Percentiles rank a stretch among this genome's conserved stretches.
Evolutionary conservation across 2,888 invertebrate genomes (phyloP).

Genomic region (Anoncus sp.): DNA sequence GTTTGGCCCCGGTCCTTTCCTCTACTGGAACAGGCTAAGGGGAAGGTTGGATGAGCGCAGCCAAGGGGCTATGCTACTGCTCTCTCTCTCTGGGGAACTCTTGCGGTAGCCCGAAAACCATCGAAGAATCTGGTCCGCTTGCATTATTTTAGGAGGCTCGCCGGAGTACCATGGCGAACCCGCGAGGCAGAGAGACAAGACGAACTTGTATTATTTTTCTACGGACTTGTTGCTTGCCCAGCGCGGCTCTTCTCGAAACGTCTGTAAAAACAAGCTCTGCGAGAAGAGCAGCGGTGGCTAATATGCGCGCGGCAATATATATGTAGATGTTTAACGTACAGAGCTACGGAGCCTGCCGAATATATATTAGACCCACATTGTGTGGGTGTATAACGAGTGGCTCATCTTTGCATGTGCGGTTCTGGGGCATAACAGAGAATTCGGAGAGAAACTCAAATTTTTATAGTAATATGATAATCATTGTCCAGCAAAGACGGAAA

Average conservation of each 20-base stretch:
- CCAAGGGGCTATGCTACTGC: too few relatives aligned
- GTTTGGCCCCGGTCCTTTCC: slow-evolving; percentile 50
- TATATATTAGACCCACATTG: too few relatives aligned
- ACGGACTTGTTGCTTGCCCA: slow-evolving; percentile 48
- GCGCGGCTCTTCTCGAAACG: slow-evolving; percentile 11
- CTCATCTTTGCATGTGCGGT: too few relatives aligned
- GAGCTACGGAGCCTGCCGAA: too few relatives aligned
- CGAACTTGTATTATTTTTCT: slow-evolving; percentile 55
- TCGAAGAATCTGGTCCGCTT: slow-evolving; percentile 51
- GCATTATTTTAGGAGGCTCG: slow-evolving; percentile 63
- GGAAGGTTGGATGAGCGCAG: slow-evolving; percentile 26
- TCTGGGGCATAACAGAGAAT: not conserved
- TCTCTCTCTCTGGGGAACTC: slow-evolving; percentile 45
- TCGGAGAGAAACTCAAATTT: slow-evolving; percentile 12
- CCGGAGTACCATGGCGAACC: slow-evolving; percentile 12
- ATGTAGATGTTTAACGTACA: too few relatives aligned
- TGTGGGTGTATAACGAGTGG: too few relatives aligned
- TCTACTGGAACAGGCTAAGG: slow-evolving; percentile 15
- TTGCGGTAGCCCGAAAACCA: slow-evolving; percentile 44
- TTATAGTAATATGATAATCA: slow-evolving; percentile 13
- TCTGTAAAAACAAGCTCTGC: slow-evolving; percentile 59
- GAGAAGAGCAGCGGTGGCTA: slow-evolving; percentile 16
- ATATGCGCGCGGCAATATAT: slow-evolving; percentile 26
- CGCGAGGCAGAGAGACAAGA: slow-evolving; percentile 19
- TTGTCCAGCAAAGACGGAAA: slow-evolving; percentile 19